Conservation (phyloP, 1,140 invertebrate genomes). For the Caenorhabditis elegans region WBcel235 BX284606.5:12052001-12052500, state of each 20-base stretch:
- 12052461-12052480: constrained; percentile 31
- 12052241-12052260: neutral
- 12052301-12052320: constrained; percentile 5
- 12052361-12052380: neutral
- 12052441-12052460: constrained; percentile 28
- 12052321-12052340: constrained; percentile 16
- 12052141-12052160: too few relatives aligned
- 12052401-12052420: neutral
- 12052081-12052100: too few relatives aligned
- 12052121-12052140: too few relatives aligned
- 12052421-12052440: constrained; percentile 26
- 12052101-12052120: too few relatives aligned
- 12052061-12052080: too few relatives aligned
- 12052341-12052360: neutral
- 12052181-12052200: too few relatives aligned
- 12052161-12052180: too few relatives aligned
- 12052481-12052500: neutral
- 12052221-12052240: neutral
- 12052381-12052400: constrained; percentile 5
- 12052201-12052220: neutral
- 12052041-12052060: too few relatives aligned
- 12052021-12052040: too few relatives aligned
- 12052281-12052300: neutral
- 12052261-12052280: neutral
- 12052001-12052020: too few relatives aligned